Evolutionary conservation across 2,113 vertebrate genomes (phyloP).

Genomic region (Macquaria ambigua): DNA sequence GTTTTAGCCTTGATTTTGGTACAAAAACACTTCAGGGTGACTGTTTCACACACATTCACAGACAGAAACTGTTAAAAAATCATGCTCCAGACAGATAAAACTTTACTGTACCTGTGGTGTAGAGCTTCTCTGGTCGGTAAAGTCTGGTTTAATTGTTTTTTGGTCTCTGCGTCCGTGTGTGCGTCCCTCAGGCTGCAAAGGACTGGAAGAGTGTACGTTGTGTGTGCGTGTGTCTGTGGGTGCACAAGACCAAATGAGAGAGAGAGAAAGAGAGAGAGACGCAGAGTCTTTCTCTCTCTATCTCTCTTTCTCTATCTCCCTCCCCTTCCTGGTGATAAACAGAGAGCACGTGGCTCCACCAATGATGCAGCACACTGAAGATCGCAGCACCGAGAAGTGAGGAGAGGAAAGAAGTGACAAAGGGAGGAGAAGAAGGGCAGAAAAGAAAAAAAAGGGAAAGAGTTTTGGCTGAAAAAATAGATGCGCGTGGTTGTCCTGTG

Average conservation of each 20-base stretch:
- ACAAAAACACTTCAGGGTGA: background rate
- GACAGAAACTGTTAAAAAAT: background rate
- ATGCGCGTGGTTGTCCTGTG: background rate
- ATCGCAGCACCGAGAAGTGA: conserved; percentile 35
- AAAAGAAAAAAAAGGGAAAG: background rate
- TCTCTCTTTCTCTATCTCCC: conserved; percentile 49
- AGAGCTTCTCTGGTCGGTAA: background rate
- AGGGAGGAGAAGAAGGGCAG: conserved; percentile 21
- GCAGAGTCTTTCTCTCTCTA: conserved; percentile 7
- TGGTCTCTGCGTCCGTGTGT: conserved; percentile 25
- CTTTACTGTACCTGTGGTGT: conserved; percentile 70
- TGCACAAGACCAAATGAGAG: conserved; percentile 48
- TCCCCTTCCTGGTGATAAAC: conserved; percentile 84
- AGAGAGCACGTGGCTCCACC: conserved; percentile 83
- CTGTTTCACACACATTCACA: background rate
- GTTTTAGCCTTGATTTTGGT: background rate
- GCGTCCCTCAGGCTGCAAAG: conserved; percentile 47
- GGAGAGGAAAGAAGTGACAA: conserved; percentile 29
- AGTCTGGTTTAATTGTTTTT: conserved; percentile 12
- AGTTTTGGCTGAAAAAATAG: background rate
- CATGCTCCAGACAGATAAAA: conserved; percentile 10
- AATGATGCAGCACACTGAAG: conserved; percentile 77
- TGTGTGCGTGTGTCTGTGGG: conserved; percentile 47
- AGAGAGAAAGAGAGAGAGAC: conserved; percentile 15
- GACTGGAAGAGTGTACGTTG: conserved; percentile 43